These are phyloP conservation scores for Urocyon cinereoargenteus DNA, from an alignment of 2,797 vertebrate species.

Conservation along the genomic window DNA sequence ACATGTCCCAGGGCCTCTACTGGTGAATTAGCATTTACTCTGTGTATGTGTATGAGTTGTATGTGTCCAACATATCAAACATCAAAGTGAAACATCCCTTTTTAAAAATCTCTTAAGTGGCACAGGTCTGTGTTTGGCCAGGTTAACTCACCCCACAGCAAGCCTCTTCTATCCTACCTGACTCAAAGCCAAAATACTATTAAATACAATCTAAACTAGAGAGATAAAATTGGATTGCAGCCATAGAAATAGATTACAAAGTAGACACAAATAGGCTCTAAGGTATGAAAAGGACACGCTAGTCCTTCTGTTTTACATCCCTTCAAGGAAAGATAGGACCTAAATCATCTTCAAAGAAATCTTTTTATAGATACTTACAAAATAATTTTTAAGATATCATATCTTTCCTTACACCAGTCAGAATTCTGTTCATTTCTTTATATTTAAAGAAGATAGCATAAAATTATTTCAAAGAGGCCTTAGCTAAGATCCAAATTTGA, in stretches of 20 bases:
- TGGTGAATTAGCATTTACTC: neutral
- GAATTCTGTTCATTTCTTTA: constrained; percentile 7
- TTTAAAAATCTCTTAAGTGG: neutral
- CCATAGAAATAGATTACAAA: constrained; percentile 37
- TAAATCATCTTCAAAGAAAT: neutral
- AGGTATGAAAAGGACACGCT: neutral
- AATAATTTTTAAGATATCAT: neutral
- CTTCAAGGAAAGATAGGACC: neutral
- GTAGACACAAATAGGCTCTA: neutral
- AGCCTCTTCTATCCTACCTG: neutral
- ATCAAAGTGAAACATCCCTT: neutral
- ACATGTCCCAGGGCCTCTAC: neutral
- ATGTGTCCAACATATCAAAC: neutral
- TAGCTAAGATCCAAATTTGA: neutral
- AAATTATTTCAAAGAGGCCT: neutral
- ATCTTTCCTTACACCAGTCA: neutral
- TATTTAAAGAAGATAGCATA: neutral
- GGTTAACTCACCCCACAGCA: neutral
- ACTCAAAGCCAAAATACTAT: constrained; percentile 7
- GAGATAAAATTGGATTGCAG: neutral
- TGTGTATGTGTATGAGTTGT: neutral
- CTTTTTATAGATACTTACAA: neutral
- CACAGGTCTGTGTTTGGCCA: neutral
- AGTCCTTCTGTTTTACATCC: neutral
- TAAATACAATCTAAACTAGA: constrained; percentile 18